These are phyloP conservation scores for Allygus modestus DNA, from an alignment of 2,888 invertebrate genomes.

Conservation along the genomic window DNA sequence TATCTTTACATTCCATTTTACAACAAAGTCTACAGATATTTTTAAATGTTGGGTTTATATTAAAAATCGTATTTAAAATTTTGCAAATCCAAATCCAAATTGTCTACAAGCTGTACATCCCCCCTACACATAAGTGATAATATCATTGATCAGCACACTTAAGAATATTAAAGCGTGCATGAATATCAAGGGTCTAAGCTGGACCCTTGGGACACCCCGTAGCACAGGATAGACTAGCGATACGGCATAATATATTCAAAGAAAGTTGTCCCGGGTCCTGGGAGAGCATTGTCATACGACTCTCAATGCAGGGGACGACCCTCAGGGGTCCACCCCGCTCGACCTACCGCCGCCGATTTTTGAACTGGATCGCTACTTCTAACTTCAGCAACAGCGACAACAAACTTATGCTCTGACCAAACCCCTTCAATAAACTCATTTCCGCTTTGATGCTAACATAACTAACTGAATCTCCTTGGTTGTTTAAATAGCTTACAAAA, in stretches of 20 bases:
- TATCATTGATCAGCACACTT: constrained; percentile 7
- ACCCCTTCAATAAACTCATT: not conserved
- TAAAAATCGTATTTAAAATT: too few relatives aligned
- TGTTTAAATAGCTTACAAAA: too few relatives aligned
- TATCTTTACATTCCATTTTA: too few relatives aligned
- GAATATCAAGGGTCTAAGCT: constrained; percentile 23
- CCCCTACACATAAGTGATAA: not conserved
- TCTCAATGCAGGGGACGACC: constrained; percentile 19
- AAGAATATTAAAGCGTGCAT: constrained; percentile 36
- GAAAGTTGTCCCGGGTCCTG: constrained; percentile 43
- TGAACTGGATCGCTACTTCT: constrained; percentile 38
- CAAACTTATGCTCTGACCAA: not conserved
- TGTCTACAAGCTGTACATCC: too few relatives aligned
- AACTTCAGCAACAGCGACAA: constrained; percentile 1
- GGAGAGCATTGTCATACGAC: constrained; percentile 25
- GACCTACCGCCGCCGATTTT: constrained; percentile 45
- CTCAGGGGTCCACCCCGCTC: not conserved
- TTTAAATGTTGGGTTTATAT: too few relatives aligned
- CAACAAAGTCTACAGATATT: too few relatives aligned
- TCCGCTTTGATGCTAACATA: not conserved
- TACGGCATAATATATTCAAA: constrained; percentile 60
- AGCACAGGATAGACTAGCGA: constrained; percentile 18
- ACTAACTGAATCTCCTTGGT: too few relatives aligned
- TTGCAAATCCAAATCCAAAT: too few relatives aligned
- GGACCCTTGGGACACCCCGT: constrained; percentile 10